These are phyloP conservation scores for Caerostris extrusa DNA, from an alignment of 1,140 invertebrate genomes.

Conservation along the genomic window DNA sequence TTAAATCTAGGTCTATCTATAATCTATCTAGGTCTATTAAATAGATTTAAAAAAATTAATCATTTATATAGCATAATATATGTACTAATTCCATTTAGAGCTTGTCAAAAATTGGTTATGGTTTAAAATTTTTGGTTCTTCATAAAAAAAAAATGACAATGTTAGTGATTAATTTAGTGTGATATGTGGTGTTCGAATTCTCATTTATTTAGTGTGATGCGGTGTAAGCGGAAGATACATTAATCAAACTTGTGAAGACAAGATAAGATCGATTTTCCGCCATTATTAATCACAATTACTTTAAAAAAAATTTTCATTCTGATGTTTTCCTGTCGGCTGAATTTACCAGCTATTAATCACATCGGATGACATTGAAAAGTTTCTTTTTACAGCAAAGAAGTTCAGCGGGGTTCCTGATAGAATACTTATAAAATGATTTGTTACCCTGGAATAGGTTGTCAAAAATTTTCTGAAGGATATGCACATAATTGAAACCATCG, in stretches of 20 bases:
- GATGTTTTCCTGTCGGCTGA: slow-evolving; percentile 23
- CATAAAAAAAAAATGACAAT: too few relatives aligned
- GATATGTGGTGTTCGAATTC: background rate
- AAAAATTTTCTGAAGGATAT: too few relatives aligned
- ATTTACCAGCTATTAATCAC: background rate
- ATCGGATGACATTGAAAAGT: background rate
- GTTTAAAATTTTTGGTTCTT: too few relatives aligned
- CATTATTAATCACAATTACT: slow-evolving; percentile 27
- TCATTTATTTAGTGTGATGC: background rate
- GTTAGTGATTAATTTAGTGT: background rate
- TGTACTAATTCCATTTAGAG: too few relatives aligned
- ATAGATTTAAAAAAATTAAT: too few relatives aligned
- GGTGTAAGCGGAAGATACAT: background rate
- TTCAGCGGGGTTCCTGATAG: background rate
- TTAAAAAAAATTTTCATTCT: background rate
- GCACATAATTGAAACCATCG: too few relatives aligned
- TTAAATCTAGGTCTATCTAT: too few relatives aligned
- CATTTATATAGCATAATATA: too few relatives aligned
- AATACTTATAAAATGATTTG: background rate
- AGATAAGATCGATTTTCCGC: slow-evolving; percentile 11
- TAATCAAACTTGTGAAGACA: slow-evolving; percentile 19
- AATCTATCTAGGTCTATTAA: too few relatives aligned
- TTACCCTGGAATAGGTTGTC: background rate
- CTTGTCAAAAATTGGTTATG: too few relatives aligned
- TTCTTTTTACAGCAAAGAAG: background rate